Base-by-base conservation (phyloP, 2,113 vertebrate genomes). In the Lampris megalopsis region DNA sequence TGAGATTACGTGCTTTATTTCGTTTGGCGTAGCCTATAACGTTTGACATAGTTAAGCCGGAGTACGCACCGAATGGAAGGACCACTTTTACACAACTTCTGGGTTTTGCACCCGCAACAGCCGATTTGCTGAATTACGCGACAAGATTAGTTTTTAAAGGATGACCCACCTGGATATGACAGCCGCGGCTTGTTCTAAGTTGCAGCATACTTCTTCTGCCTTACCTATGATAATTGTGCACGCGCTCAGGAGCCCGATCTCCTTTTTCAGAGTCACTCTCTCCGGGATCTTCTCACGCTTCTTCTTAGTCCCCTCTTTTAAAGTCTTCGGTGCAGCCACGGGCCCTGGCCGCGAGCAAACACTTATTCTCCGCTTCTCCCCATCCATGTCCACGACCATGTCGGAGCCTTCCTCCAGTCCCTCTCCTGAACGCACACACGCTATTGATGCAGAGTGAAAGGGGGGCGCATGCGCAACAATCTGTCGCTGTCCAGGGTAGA, bases 181-280 rank as follows among this genome's bases (percentile, higher is more conserved):
- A n/a, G 1, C 42, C 41, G 1, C 49, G 58, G 58, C 10, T 9
- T 40, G 71, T 6, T 63, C 57, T 59, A 6, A 40, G 50, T 10
- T 37, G 9, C 64, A 24, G 60, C 53, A 59, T 41, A 38, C 62
- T n/a, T 38, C 52, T 68, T 68, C 3, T 78, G 68, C 42, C 94
- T 94, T 86, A 97, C 96, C 96, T 89, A 97, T 95, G 69, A 97
- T 97, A 88, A 97, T 96, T 84, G 96, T 94, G 92, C 96, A 96
- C 9, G 96, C 96, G 85, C 96, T 97, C 79, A 95, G 73, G 58
- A 96, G 92, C 66, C 96, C 95, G 68, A 96, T 96, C 89, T 96
- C 95, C 92, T 97, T 96, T 91, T 96, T 96, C 48, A 96, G 91
- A 5, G 95, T 93, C 82, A 96, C 96, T n/a, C 93, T 90, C 54